A percentile compares a stretch with the other conserved stretches of the same genome.
Conservation (phyloP, 1,140 invertebrate species). For the Drosophila novamexicana region DNA sequence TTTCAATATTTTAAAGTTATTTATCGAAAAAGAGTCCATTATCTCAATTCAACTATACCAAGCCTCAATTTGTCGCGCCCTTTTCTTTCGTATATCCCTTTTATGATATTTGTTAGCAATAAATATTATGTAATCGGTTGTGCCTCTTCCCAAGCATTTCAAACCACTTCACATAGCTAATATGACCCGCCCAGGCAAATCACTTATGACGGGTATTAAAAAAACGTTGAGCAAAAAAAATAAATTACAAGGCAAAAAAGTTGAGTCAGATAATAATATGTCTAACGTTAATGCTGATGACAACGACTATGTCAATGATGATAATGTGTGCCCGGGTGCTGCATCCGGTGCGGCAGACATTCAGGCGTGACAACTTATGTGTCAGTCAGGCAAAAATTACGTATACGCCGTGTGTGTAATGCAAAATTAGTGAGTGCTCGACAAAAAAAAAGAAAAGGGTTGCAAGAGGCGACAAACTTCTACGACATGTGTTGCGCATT, state of each 20-base stretch:
- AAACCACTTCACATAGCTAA: not conserved
- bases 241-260: constrained; percentile 13
- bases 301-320: constrained; percentile 37
- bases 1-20: no score
- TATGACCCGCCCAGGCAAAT: not conserved
- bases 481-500: constrained; percentile 49
- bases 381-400: constrained; percentile 44
- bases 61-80: no score
- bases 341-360: constrained; percentile 30
- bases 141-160: not conserved
- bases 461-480: constrained; percentile 48
- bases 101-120: no score
- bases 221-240: constrained; percentile 20
- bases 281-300: constrained; percentile 65
- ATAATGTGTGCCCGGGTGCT: constrained; percentile 17
- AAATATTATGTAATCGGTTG: no score
- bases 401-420: constrained; percentile 53
- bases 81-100: no score
- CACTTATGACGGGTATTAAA: constrained; percentile 27
- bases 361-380: constrained; percentile 32
- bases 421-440: constrained; percentile 34
- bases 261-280: constrained; percentile 57
- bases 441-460: constrained; percentile 29
- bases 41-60: no score
- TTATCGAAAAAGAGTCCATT: no score